Evolutionary conservation across 1,140 invertebrate genomes (phyloP), one percentile per base, ranked within the genome.

Genomic region (Sinonovacula constricta): DNA sequence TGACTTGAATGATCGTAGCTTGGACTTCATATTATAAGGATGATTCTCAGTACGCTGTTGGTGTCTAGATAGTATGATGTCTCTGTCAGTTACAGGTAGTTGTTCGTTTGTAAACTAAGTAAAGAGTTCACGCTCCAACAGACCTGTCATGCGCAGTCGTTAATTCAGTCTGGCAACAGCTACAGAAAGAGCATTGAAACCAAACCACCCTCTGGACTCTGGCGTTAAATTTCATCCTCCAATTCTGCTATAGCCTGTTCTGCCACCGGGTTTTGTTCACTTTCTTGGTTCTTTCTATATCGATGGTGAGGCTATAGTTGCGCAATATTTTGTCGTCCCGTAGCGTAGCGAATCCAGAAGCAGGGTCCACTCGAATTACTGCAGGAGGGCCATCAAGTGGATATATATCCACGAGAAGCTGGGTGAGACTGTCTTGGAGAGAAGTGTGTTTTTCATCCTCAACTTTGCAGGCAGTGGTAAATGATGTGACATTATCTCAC

Each of bases 231-330:
- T 39, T 79, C 62, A 1, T 68, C 31, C 54, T 62, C 34, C 2
- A 75, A 36, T 62, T 81, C 75, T 24, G 15, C 22, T 1, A 72
- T 59, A 10, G 69, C 78, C 24, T 60, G 71, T 28, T 82, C 62
- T n/a, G 77, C 63, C 10, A 82, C 65, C 15, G 78, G 68, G 45
- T 75, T 80, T 82, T 82, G 51, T 80, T 80, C 2, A 53, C 24
- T 33, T 82, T 75, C 49, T 82, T 75, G 7, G 45, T 5, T 1
- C 77, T 1, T 5, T 63, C 70, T 36, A 80, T 36, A 53, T 80
- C 81, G 39, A 77, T 15, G 5, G 34, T 51, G 0, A 80, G 36
- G 18, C 53, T 22, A 26, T 34, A 59, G 1, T 51, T 18, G 5
- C 51, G 22, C 1, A 72, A 53, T 24, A 56, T 15, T 5, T 63